Base-by-base conservation (phyloP, 2,888 invertebrate species). In the Dorcus hopei region DNA sequence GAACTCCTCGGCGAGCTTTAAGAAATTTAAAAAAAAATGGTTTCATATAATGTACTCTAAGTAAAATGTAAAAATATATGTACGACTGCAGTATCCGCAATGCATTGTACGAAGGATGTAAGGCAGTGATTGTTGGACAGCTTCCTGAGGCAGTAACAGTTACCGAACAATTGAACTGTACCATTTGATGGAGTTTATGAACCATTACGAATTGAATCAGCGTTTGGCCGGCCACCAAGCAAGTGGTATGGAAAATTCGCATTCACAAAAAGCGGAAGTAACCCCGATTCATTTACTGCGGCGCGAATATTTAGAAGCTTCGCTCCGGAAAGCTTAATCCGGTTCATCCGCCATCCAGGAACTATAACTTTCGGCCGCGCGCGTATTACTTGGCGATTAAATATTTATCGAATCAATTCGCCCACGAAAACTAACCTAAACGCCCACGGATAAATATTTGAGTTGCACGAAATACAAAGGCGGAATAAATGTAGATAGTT, bases 131-230 rank as follows among this genome's bases (percentile, higher is more conserved):
- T 54, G 50, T 50, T 62, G 53, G 59, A 49, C 57, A 43, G 38
- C 43, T 40, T 48, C 33, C 56, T 51, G 41, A 49, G 48, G 40
- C 51, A 58, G 58, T 57, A 55, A 61, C 57, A 49, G 61, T 59
- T 58, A 57, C 60, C 53, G 58, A 62, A 64, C 64, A 62, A 63
- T 64, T 53, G 64, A 60, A 65, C 58, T 58, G 67, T 59, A 63
- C 64, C 62, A 64, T 62, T 56, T 66, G 67, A 68, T 63, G 65
- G 68, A 65, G 61, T 68, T 69, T 69, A 70, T 68, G 69, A 67
- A 63, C 67, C 70, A 68, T 68, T 65, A 61, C 63, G 63, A 66
- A 69, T 69, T 62, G 69, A 65, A 68, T 70, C 68, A 68, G 65
- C 65, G 65, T 67, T 67, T 68, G 68, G 68, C 66, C 66, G 62